These are phyloP conservation scores for Ashinkailepas kermadecensis DNA, from an alignment of 2,888 invertebrate genomes.

Conservation along the genomic window DNA sequence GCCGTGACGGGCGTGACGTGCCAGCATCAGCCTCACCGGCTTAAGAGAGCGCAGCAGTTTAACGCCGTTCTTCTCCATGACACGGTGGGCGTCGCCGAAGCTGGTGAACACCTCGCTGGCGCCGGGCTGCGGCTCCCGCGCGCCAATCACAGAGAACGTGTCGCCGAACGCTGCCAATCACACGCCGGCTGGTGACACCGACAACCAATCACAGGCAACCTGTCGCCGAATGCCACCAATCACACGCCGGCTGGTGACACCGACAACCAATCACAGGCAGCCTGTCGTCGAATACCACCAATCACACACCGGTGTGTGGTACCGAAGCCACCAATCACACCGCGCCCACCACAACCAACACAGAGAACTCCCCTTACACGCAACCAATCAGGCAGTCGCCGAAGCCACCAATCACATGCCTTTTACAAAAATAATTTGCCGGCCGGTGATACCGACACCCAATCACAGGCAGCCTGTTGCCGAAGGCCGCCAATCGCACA, in stretches of 20 bases:
- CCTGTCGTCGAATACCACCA: neutral
- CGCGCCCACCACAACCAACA: too few species aligned
- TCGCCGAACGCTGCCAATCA: constrained; percentile 71
- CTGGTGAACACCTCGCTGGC: constrained; percentile 91
- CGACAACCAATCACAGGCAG: neutral
- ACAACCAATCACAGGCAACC: constrained; percentile 56
- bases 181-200: neutral
- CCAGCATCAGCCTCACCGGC: constrained; percentile 53
- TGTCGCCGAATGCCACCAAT: constrained; percentile 74
- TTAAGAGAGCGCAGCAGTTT: constrained; percentile 82
- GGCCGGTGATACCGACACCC: too few species aligned
- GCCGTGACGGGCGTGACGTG: too few species aligned
- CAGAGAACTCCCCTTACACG: too few species aligned
- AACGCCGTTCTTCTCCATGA: constrained; percentile 82
- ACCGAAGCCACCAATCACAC: too few species aligned
- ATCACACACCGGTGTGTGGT: too few species aligned
- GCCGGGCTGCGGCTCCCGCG: constrained; percentile 86
- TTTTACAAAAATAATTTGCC: too few species aligned
- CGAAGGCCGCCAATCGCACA: neutral
- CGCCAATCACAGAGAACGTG: constrained; percentile 79
- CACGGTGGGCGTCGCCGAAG: constrained; percentile 89
- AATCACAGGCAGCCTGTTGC: neutral
- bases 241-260: neutral
- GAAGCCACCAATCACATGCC: neutral
- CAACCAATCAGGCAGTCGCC: neutral